Evolutionary conservation across 2,113 vertebrate genomes (phyloP), one percentile per base, ranked within the genome.

Genomic region (Cochlearius cochlearius): DNA sequence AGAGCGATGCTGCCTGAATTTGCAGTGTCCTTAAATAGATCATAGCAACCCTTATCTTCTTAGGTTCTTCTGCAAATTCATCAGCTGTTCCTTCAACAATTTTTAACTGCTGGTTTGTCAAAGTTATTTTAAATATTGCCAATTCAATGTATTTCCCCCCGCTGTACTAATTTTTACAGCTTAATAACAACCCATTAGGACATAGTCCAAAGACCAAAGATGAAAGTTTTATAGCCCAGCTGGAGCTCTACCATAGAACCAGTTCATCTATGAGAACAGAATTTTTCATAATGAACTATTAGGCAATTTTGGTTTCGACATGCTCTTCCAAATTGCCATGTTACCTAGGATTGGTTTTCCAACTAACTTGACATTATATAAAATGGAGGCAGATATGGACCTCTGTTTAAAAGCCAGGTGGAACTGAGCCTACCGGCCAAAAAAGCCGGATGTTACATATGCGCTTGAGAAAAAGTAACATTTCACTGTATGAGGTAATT

Each of bases 1-100:
- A 68, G 38, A 93, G 68, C 7, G 7, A 91, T 52, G 45, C 74
- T 93, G 63, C 73, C 64, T 72, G 91, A 92, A 94, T 96, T 91
- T 56, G 22, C 45, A 43, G 80, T 49, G 71, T 62, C 89, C 72
- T 93, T 92, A 95, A 93, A 93, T 76, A 96, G 92, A 96, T 66
- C 36, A 50, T 19, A 73, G 60, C 23, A 82, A 50, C 29, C 15
- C 29, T 58, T 85, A 83, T 83, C 71, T 90, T 91, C 52, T n/a
- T 81, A 36, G 39, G 23, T 76, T 78, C 47, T 60, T 81, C 83
- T 81, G 63, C 29, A 95, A 87, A 92, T 75, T 80, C 77, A 86
- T 95, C 77, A 86, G 66, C 78, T 86, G 13, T 60, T 82, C 38
- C 56, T 56, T 58, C 66, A 87, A 55, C 13, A 69, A 30, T 47